Evolutionary conservation across 2,888 invertebrate species (phyloP), one percentile per base, ranked within the genome.

Genomic region (Xanthorhoe spadicearia): DNA sequence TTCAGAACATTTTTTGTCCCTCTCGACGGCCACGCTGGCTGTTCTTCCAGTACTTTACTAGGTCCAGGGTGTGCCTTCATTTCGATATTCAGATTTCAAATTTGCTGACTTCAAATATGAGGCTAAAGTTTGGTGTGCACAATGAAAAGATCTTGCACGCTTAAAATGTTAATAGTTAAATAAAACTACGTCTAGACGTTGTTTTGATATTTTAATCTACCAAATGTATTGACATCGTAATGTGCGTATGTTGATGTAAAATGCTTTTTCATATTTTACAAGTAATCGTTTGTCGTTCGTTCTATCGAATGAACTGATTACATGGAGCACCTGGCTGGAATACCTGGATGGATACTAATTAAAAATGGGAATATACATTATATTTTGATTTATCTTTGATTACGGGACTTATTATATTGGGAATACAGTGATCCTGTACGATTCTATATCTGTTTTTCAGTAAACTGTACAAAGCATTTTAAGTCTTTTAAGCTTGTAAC

Each of bases 51-150:
- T n/a, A n/a, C n/a, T n/a, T n/a, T n/a, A n/a, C n/a, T n/a, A n/a
- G n/a, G n/a, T n/a, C n/a, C n/a, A n/a, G n/a, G n/a, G n/a, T n/a
- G 48, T 58, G 58, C 18, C 35, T 50, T 58, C 64, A 61, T 68
- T 65, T 63, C 53, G 60, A 65, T 62, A 65, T 68, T 68, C 54
- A 64, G 51, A 59, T 61, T 46, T 50, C 49, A 19, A 61, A 54
- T 54, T 59, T 59, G 51, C 59, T 59, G 59, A 59, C 38, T 59
- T 51, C 13, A 7, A 59, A 51, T 8, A 43, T n/a, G 18, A 15
- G 6, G 48, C 17, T 35, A 35, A 49, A 61, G 13, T 54, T 48
- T 32, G 15, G 61, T 46, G 48, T 13, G 15, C 48, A 17, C 1
- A 17, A 48, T 48, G 15, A 48, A 43, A 43, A 48, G 15, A 48